Conservation (phyloP, 2,888 invertebrate genomes). For the Nezara viridula region DNA sequence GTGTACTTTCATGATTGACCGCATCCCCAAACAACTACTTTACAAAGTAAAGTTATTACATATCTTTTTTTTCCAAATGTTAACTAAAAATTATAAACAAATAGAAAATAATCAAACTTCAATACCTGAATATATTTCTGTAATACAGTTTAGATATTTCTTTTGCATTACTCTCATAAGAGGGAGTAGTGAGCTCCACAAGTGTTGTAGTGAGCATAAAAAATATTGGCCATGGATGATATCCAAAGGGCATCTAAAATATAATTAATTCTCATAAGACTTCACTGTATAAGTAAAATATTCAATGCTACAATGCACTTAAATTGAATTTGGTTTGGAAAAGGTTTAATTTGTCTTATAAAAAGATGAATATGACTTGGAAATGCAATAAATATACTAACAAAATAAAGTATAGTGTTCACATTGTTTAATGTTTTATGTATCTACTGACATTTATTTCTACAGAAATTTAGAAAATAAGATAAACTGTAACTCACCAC, state of each 20-base stretch:
- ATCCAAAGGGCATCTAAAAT: conserved; percentile 51
- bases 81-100: background rate
- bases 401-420: background rate
- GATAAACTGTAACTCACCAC: conserved; percentile 13
- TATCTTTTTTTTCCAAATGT: too few species aligned
- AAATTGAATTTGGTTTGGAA: too few species aligned
- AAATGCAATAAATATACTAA: too few species aligned
- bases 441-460: too few species aligned
- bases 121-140: conserved; percentile 58
- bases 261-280: background rate
- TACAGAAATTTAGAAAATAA: too few species aligned
- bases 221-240: conserved; percentile 57
- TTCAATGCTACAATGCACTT: background rate
- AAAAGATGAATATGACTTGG: too few species aligned
- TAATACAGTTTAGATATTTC: conserved; percentile 56
- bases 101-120: background rate
- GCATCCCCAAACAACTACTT: too few species aligned
- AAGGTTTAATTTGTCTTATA: too few species aligned
- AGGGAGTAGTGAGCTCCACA: conserved; percentile 31
- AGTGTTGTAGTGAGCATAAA: conserved; percentile 46
- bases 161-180: conserved; percentile 38
- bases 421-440: background rate
- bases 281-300: background rate
- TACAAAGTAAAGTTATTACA: too few species aligned
- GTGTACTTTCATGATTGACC: too few species aligned